Percentiles rank a stretch among this genome's conserved stretches.
Evolutionary conservation across 2,113 vertebrate species (phyloP).

Genomic region (Microcebus jonahi): DNA sequence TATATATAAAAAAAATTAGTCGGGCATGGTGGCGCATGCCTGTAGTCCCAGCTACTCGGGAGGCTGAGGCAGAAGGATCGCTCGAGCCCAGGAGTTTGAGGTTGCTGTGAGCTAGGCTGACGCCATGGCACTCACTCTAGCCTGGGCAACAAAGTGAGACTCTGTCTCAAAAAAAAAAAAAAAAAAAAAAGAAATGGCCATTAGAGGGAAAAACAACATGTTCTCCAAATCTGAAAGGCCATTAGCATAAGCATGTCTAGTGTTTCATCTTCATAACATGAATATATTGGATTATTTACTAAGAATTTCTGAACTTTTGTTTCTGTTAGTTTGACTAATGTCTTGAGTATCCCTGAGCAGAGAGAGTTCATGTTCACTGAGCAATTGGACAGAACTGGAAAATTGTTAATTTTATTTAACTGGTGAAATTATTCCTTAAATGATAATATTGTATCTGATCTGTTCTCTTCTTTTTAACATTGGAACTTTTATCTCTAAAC

Average conservation of each 20-base stretch:
- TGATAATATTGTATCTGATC: neutral
- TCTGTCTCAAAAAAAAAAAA: too few relatives aligned
- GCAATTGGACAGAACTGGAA: neutral
- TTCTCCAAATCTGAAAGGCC: neutral
- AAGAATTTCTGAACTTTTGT: neutral
- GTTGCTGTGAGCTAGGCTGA: too few relatives aligned
- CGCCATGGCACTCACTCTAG: too few relatives aligned
- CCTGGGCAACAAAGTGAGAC: too few relatives aligned
- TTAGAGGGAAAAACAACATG: neutral
- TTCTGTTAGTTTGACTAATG: neutral
- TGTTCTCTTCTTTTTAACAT: conserved; percentile 8
- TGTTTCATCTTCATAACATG: neutral
- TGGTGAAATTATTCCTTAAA: neutral
- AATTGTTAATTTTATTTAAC: neutral
- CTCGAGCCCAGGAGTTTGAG: too few relatives aligned
- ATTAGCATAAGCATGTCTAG: neutral
- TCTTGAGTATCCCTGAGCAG: neutral
- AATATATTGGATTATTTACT: neutral
- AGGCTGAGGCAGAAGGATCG: too few relatives aligned
- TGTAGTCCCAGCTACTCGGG: too few relatives aligned
- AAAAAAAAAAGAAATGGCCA: neutral
- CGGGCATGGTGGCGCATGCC: too few relatives aligned
- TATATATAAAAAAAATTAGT: too few relatives aligned
- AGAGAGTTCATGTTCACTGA: neutral
- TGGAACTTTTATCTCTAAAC: neutral